Base-by-base conservation (phyloP, 53 echinoderm and acorn worm genomes). In the Antedon mediterranea region DNA sequence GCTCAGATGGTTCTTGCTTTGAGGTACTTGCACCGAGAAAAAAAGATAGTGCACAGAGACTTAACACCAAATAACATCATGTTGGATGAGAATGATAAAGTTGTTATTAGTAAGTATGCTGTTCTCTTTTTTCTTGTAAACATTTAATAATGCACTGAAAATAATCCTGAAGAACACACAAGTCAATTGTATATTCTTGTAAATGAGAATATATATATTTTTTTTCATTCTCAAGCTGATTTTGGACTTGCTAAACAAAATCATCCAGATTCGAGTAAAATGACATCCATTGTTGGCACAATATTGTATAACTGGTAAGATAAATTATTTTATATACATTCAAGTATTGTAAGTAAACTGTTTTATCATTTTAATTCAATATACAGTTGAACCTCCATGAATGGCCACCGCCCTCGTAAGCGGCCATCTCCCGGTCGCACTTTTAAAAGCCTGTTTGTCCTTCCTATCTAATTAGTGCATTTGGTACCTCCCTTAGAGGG, bases 251-350 rank as follows among this genome's bases (percentile, higher is more conserved):
- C 98, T 0, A 78, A 92, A 78, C 92, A 92, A 80, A 97, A 87
- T 76, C 85, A 91, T 0, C 92, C 91, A 43, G 98, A 97, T 76
- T 83, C 86, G 0, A 97, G 98, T 31, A 88, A 92, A 83, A 97
- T 97, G 98, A 97, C 98, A 18, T 97, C 98, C 0, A 92, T 97
- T 8, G 98, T 97, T 33, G 98, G 98, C 0, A 97, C 98, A 72
- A 93, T 97, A 28, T 82, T 97, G 0, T 97, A 97, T 71, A 91
- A 85, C 34, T 97, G 92, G 98, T 97, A 78, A 87, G 90, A 77
- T 3, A 5, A 33, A 29, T n/a, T n/a, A n/a, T n/a, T n/a, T n/a
- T n/a, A n/a, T n/a, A n/a, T n/a, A n/a, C n/a, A n/a, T n/a, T n/a
- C n/a, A n/a, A n/a, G n/a, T n/a, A n/a, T n/a, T n/a, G n/a, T n/a